Evolutionary conservation across 2,888 invertebrate species (phyloP), one percentile per base, ranked within the genome.

Genomic region (Mesodorylaimus sp.): DNA sequence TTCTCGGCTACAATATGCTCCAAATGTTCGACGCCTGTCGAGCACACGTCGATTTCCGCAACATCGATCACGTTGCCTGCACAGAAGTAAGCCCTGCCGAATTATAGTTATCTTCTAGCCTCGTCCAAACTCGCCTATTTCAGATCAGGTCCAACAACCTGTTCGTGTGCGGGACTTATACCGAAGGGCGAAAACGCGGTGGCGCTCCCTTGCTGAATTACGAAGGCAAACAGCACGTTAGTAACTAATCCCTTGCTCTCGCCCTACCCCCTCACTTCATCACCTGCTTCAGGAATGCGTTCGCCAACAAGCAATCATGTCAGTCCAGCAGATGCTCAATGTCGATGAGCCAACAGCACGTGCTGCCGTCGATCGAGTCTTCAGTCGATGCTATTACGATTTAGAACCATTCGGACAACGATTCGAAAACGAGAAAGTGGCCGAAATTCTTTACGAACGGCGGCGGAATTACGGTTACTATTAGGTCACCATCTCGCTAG

Each of bases 11-110:
- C 50, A 51, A 51, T 44, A 25, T 51, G 25, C 24, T 51, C 13
- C 51, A 51, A 21, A 51, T 51, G 51, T 51, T 23, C 36, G 51
- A 51, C 29, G 27, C 41, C 19, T 51, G 51, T 29, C n/a, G 47
- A 25, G 24, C 41, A 29, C 25, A 51, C 19, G 3, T 51, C 5
- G 51, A 51, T 41, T 51, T 51, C 26, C 23, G 10, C 16, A 48
- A 51, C 23, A n/a, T 51, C 2, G 24, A 42, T 7, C 51, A 51
- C 16, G n/a, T 51, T n/a, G 51, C 51, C 10, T 51, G 51, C 50
- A 51, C 51, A 5, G 51, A 51, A 32, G 50, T 51, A 26, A 45
- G 26, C 21, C 10, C n/a, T n/a, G n/a, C n/a, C n/a, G n/a, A n/a
- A n/a, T n/a, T n/a, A n/a, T n/a, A n/a, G n/a, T n/a, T n/a, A n/a